Evolutionary conservation across 2,113 vertebrate genomes (phyloP), one percentile per base, ranked within the genome.

Genomic region (Microcebus jonahi): DNA sequence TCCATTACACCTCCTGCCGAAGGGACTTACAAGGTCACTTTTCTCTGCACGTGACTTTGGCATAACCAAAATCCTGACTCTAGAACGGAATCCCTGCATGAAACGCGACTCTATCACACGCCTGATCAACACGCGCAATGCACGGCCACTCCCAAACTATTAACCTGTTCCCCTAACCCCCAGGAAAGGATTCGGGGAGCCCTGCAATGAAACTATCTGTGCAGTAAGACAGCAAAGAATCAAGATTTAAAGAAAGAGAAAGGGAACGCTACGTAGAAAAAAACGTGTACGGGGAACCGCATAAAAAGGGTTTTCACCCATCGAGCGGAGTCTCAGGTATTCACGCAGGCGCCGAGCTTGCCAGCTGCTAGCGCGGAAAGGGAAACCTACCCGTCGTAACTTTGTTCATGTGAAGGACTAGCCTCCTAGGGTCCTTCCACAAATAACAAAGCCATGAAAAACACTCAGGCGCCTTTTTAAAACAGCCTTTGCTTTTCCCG

Each of bases 41-140:
- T 57, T 48, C n/a, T 23, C 53, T n/a, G 1, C 2, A 10, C 1
- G 1, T 31, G 81, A 42, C 20, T 21, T 79, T 2, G 0, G 21
- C 27, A 71, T 25, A 29, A 67, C 8, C 34, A 42, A 42, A 42
- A 42, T 39, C 48, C 36, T 50, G 76, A 50, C 59, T 67, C 50
- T 3, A 48, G 94, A 50, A 67, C 50, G 39, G 39, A 68, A 59
- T 36, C 29, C 34, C 68, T 36, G 31, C 36, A 20, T 29, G 25
- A 57, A 45, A 29, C 1, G 8, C 1, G 2, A 9, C 48, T 57
- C 29, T 17, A 3, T 5, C 17, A 23, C 11, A 17, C 2, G 5
- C 31, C 29, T 12, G 17, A 31, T 29, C 39, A 6, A 5, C 4
- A 2, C 21, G 11, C 2, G 9, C 9, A 23, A 13, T 1, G 8